Base-by-base conservation (phyloP, 2,113 vertebrate species). In the Rhombomys opimus region DNA sequence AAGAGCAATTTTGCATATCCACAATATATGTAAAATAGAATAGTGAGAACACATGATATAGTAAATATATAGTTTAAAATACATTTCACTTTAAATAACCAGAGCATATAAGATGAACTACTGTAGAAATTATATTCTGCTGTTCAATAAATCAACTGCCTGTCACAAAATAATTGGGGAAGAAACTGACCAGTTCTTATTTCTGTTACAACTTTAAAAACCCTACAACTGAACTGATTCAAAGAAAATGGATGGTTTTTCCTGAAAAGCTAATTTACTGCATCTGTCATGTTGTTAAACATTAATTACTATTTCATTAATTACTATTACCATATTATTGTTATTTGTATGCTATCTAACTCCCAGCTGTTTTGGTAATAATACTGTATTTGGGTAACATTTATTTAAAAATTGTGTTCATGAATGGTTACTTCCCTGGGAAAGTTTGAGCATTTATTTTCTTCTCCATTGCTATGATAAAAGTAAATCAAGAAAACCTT, bases 381-480 rank as follows among this genome's bases (percentile, higher is more conserved):
- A 59, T 18, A 63, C 63, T 96, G 73, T 76, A 89, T 90, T 90
- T 91, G 30, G 78, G 27, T 8, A 32, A 73, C 20, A 30, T 61
- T 88, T 63, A 41, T 52, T 90, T 91, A 70, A 92, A 92, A 41
- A 50, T 54, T 87, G 5, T 86, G 85, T 96, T 54, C n/a, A 57
- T 67, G 61, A 96, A 68, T 82, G 35, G 38, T 91, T 81, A 93
- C 95, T 95, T 96, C 27, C 68, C 52, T 10, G 41, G 72, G 32
- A 1, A 2, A 13, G 2, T 52, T 70, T 73, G 14, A 10, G 13
- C 5, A 4, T 0, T 10, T 46, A 14, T 50, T 63, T 46, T 63
- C 14, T 32, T 50, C 41, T 86, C 27, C 46, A 2, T 50, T 50
- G 4, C 5, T 35, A 17, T 67, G 41, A 86, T 67, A 67, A 84